Base-by-base conservation (phyloP, 2,888 invertebrate species). In the Coenonympha arcania region DNA sequence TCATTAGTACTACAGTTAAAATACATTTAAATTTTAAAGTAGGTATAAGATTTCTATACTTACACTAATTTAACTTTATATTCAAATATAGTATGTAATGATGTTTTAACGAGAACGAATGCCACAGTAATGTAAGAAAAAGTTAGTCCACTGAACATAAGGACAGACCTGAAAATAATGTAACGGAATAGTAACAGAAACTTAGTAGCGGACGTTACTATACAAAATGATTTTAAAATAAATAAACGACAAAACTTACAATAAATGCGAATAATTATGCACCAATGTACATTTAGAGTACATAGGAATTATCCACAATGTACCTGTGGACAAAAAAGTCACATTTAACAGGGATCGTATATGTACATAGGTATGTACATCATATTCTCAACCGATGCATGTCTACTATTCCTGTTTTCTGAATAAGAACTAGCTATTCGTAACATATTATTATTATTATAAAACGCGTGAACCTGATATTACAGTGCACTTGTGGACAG, bases 11-110 rank as follows among this genome's bases (percentile, higher is more conserved):
- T n/a, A n/a, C n/a, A n/a, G n/a, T n/a, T n/a, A n/a, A n/a, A n/a
- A n/a, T n/a, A n/a, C n/a, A n/a, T n/a, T n/a, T n/a, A n/a, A n/a
- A n/a, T n/a, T n/a, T n/a, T n/a, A n/a, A n/a, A n/a, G n/a, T n/a
- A n/a, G n/a, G n/a, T n/a, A n/a, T n/a, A n/a, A n/a, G 11, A n/a
- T n/a, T 13, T 26, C 9, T 40, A 15, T 16, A 76, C 85, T 76
- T 64, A 84, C 83, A 84, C 73, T 52, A 86, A 65, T 74, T 76
- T 77, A 4, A 83, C 80, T 64, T 62, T 73, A 58, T 79, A 85
- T 61, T 84, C 87, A 56, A 84, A 85, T 56, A 87, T 83, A 43
- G 66, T 78, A 51, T 86, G 85, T 33, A 85, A 55, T 8, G 76
- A 78, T 9, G 79, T 73, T 62, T 85, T 85, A 13, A 83, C 52